Evolutionary conservation across 2,888 invertebrate species (phyloP), one percentile per base, ranked within the genome.

Genomic region (Thera obeliscata): DNA sequence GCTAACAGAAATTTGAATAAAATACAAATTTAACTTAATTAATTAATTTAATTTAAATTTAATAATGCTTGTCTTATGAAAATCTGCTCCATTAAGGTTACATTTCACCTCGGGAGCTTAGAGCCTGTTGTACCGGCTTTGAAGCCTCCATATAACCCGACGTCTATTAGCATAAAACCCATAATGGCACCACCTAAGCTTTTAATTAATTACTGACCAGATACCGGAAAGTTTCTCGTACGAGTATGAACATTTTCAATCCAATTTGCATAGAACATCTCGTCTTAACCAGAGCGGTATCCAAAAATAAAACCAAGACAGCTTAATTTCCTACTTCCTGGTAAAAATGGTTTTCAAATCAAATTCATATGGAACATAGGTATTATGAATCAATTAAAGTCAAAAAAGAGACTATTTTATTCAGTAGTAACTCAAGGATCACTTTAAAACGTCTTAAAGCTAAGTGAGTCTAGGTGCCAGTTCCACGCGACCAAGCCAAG

Each of bases 181-280:
- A 88, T 89, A 89, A 89, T 87, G 82, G 86, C 83, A 85, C 79
- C 82, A 83, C 85, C 83, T 88, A 87, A 88, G 87, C 90, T 87
- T 89, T 88, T 90, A 92, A 92, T 92, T 92, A 91, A 92, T 93
- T 90, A 90, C 87, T 81, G 82, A 78, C 87, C 84, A 81, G 81
- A 84, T 80, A 81, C 81, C 74, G 81, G 78, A 81, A 84, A 82
- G 81, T 80, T 84, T 80, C 78, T 78, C 65, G 2, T 56, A 60
- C 73, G 78, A 77, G 80, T 81, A 80, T 75, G 69, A 76, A 77
- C 76, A 77, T 83, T 84, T 83, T 85, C 80, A 80, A 82, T 79
- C 76, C 69, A 75, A 85, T 88, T 87, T 84, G 75, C 82, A 85
- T 84, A 79, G 74, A 75, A 84, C 81, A 80, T 68, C 64, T 69